Conservation (phyloP, 2,113 vertebrate genomes). For the Sceloporus undulatus region DNA sequence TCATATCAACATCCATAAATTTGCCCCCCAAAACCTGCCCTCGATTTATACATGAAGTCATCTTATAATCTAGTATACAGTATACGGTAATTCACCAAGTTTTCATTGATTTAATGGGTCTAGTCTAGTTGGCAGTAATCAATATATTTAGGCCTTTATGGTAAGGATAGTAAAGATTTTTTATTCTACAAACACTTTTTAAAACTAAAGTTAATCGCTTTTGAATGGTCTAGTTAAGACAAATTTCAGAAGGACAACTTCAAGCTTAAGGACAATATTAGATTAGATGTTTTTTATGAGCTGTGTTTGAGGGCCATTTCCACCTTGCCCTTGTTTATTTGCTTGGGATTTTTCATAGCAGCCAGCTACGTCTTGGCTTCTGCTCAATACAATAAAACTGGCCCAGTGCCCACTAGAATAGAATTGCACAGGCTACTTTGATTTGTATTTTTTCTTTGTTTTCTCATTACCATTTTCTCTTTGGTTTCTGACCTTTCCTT, state of each 20-base stretch:
- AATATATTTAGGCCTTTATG: neutral
- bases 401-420: neutral
- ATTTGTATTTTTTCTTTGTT: neutral
- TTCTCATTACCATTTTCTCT: conserved; percentile 5
- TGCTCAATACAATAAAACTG: conserved; percentile 1
- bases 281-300: neutral
- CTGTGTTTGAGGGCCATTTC: neutral
- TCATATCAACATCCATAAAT: too few species aligned
- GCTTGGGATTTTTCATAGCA: neutral
- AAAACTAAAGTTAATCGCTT: neutral
- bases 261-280: neutral
- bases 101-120: too few species aligned
- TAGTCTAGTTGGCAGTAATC: too few species aligned
- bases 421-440: neutral
- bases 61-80: too few species aligned
- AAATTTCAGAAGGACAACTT: neutral
- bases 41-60: too few species aligned
- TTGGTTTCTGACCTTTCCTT: conserved; percentile 3
- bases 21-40: too few species aligned
- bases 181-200: neutral
- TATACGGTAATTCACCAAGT: too few species aligned
- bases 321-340: conserved; percentile 12
- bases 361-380: neutral
- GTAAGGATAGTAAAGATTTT: neutral
- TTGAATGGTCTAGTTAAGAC: neutral